Conservation (phyloP, 2,113 vertebrate genomes). For the Nesospiza acunhae region DNA sequence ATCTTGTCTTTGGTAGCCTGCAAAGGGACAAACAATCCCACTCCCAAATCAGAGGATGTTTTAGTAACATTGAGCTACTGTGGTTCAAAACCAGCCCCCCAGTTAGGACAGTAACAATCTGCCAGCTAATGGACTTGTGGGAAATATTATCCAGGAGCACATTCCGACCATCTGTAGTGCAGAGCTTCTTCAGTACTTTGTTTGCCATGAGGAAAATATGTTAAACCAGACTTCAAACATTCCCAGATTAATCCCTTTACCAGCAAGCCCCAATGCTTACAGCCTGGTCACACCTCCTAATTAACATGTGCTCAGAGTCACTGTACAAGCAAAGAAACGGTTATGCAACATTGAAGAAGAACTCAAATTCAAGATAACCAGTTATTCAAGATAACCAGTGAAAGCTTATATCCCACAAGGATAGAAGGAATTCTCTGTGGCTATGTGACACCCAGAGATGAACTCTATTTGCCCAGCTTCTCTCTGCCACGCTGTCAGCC, state of each 20-base stretch:
- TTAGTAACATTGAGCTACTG: not conserved
- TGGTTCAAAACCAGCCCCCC: not conserved
- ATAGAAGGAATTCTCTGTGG: not conserved
- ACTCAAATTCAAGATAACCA: not conserved
- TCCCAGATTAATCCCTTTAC: not conserved
- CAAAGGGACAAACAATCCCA: not conserved
- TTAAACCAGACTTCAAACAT: not conserved
- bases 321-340: not conserved
- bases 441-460: not conserved
- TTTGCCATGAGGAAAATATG: slow-evolving; percentile 1
- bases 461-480: not conserved
- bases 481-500: not conserved
- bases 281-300: not conserved
- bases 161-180: not conserved
- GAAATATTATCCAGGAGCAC: not conserved
- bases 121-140: not conserved
- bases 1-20: slow-evolving; percentile 94
- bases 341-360: not conserved
- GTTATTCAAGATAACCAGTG: not conserved
- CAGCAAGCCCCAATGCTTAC: not conserved
- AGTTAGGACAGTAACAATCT: not conserved
- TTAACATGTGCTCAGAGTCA: not conserved
- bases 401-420: not conserved
- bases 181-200: not conserved
- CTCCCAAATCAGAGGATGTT: not conserved